Evolutionary conservation across 1,140 invertebrate genomes (phyloP).

Genomic region (Drosophila nigrodunni): DNA sequence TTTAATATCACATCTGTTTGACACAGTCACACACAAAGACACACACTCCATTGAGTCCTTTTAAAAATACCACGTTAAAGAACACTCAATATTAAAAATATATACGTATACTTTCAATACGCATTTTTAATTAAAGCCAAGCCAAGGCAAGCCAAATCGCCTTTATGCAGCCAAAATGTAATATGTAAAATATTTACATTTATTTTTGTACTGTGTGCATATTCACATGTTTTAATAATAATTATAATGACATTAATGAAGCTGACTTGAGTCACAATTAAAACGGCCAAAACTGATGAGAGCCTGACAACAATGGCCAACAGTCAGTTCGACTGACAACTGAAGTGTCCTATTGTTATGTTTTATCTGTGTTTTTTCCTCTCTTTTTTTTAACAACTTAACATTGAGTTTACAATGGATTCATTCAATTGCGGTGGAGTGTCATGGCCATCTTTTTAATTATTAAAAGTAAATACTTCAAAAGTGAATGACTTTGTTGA

Average conservation of each 20-base stretch:
- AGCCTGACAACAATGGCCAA: slow-evolving; percentile 7
- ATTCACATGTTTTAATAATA: slow-evolving; percentile 19
- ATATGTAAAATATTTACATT: slow-evolving; percentile 11
- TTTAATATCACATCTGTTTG: slow-evolving; percentile 35
- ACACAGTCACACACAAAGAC: neutral
- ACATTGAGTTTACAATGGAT: slow-evolving; percentile 14
- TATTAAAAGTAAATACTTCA: slow-evolving; percentile 2
- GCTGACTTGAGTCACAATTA: slow-evolving; percentile 39
- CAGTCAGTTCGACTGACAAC: slow-evolving; percentile 17
- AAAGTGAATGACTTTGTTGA: neutral
- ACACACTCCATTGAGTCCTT: slow-evolving; percentile 14
- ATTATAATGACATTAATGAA: slow-evolving; percentile 22
- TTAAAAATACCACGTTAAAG: slow-evolving; percentile 17
- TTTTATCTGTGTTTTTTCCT: neutral
- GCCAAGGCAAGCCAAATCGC: slow-evolving; percentile 62
- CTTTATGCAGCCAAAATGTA: slow-evolving; percentile 4
- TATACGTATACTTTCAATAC: slow-evolving; percentile 31
- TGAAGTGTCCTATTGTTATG: neutral
- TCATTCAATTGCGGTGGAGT: neutral
- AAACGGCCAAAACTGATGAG: neutral
- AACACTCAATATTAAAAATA: slow-evolving; percentile 42
- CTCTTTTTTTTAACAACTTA: slow-evolving; percentile 8
- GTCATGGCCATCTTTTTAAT: neutral
- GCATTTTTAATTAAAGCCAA: slow-evolving; percentile 70
- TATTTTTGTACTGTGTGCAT: neutral